These are phyloP conservation scores for Anhinga rufa DNA, from an alignment of 2,113 vertebrate species.

Conservation along the genomic window DNA sequence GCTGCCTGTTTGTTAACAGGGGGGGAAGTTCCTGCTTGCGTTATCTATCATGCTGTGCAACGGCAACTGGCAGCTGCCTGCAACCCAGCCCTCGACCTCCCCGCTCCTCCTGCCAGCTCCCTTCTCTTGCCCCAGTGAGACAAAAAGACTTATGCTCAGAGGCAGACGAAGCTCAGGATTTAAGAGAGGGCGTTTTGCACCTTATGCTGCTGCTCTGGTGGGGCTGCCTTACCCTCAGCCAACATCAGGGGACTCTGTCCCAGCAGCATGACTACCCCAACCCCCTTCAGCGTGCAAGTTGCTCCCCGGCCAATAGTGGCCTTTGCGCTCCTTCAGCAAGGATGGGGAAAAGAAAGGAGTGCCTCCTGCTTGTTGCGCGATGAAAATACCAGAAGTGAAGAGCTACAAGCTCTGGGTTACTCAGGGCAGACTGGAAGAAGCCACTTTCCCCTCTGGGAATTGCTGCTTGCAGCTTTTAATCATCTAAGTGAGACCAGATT, in stretches of 20 bases:
- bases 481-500: neutral
- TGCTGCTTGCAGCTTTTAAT: neutral
- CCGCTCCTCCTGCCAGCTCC: neutral
- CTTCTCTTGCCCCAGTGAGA: accelerated
- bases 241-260: neutral
- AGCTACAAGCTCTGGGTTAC: neutral
- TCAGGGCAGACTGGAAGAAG: neutral
- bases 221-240: neutral
- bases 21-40: accelerated
- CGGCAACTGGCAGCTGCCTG: neutral
- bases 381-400: neutral
- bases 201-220: neutral
- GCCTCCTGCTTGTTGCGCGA: neutral
- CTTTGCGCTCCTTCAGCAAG: neutral
- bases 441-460: neutral
- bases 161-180: neutral
- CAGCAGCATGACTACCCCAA: accelerated
- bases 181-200: neutral
- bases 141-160: neutral
- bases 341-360: neutral
- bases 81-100: neutral
- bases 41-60: neutral
- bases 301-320: accelerated
- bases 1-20: neutral
- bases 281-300: accelerated